Evolutionary conservation across 2,797 vertebrate genomes (phyloP).

Genomic region (Octomys mimax): DNA sequence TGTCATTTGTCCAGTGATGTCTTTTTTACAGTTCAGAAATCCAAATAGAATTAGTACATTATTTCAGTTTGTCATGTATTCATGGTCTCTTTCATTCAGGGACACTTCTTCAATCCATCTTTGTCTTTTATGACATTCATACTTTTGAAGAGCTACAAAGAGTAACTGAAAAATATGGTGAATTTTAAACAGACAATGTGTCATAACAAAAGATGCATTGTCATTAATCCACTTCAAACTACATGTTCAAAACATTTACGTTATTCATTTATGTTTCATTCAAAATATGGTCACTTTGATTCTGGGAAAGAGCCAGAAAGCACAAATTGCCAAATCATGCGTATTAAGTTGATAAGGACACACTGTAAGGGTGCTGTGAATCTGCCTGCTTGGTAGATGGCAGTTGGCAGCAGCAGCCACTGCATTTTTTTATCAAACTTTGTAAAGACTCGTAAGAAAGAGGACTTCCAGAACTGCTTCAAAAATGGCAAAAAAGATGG

Average conservation of each 20-base stretch:
- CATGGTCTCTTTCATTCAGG: background rate
- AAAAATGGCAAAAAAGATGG: background rate
- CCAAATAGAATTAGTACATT: background rate
- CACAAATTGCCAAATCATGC: background rate
- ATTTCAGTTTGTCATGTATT: background rate
- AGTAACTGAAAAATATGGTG: background rate
- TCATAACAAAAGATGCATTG: background rate
- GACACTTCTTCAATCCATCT: background rate
- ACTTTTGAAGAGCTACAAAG: background rate
- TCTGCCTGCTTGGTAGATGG: background rate
- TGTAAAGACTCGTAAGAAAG: background rate
- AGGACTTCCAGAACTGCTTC: background rate
- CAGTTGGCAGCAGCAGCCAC: background rate
- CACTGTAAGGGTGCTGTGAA: background rate
- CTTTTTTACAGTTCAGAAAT: background rate
- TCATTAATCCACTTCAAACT: background rate
- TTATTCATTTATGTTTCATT: background rate
- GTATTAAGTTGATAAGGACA: background rate
- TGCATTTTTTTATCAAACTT: background rate
- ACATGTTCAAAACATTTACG: background rate
- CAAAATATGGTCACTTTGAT: background rate
- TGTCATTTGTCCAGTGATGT: background rate
- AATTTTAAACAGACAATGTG: background rate
- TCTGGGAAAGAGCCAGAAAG: background rate
- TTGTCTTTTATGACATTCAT: background rate